Evolutionary conservation across 2,888 invertebrate species (phyloP).

Genomic region (Nephrotoma flavescens): DNA sequence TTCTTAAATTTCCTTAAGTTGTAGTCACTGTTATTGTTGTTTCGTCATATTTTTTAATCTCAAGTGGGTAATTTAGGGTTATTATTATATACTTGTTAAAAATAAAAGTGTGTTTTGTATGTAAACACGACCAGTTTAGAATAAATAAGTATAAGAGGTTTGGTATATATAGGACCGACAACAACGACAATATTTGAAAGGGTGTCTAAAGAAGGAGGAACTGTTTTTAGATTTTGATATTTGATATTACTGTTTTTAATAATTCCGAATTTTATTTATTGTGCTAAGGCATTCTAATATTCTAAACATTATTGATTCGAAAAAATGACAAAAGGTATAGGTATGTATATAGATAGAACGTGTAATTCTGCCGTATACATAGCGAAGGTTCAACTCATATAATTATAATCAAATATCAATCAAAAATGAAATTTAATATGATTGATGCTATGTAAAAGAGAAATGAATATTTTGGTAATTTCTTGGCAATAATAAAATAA

Average conservation of each 20-base stretch:
- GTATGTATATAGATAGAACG: neutral
- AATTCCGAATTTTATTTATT: neutral
- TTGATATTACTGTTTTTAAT: neutral
- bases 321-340: neutral
- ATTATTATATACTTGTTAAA: neutral
- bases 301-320: neutral
- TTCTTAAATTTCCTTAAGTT: neutral
- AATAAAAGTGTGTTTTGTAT: neutral
- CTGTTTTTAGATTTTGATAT: neutral
- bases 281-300: neutral
- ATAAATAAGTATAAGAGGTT: neutral
- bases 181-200: neutral
- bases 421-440: neutral
- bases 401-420: neutral
- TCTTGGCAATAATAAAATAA: neutral
- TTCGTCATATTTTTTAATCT: neutral
- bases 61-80: neutral
- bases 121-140: neutral
- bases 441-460: neutral
- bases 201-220: neutral
- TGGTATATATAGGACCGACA: neutral
- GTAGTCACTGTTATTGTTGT: neutral
- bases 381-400: neutral
- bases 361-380: neutral
- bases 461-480: neutral